These are phyloP conservation scores for Chitala chitala DNA, from an alignment of 2,113 vertebrate species.

Conservation along the genomic window DNA sequence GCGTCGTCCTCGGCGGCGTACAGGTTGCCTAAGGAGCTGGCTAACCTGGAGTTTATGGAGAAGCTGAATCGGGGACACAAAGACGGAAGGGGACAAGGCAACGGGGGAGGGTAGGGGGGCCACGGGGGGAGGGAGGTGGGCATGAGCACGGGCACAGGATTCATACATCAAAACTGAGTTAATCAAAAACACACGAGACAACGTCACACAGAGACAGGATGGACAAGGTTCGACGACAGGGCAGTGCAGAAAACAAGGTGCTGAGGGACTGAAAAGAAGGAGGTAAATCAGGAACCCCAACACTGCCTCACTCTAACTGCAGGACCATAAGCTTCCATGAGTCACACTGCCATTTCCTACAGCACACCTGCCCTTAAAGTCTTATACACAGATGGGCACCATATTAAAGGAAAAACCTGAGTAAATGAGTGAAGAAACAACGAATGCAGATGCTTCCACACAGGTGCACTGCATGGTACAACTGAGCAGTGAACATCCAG, in stretches of 20 bases:
- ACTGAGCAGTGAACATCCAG: no score
- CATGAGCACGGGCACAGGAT: conserved; percentile 38
- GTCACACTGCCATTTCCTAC: neutral
- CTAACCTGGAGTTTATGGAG: conserved; percentile 81
- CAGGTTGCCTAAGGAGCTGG: conserved; percentile 87
- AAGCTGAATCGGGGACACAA: conserved; percentile 65
- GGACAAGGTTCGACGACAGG: neutral
- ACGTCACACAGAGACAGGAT: neutral
- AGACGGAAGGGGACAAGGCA: conserved; percentile 28
- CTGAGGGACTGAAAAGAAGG: no score
- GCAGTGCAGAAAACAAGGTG: neutral
- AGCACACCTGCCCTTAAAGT: no score
- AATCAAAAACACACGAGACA: neutral
- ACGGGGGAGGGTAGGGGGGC: conserved; percentile 12
- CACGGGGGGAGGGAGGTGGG: conserved; percentile 22
- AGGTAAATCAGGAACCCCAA: neutral
- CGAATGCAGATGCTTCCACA: no score
- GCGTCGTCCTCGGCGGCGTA: conserved; percentile 61
- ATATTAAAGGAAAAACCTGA: no score
- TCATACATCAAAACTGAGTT: neutral
- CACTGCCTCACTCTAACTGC: neutral
- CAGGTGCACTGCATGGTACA: no score
- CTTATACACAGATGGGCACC: no score
- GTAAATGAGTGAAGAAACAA: no score
- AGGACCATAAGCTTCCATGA: no score